Conservation (phyloP, 2,113 vertebrate genomes). For the Coturnix japonica region DNA sequence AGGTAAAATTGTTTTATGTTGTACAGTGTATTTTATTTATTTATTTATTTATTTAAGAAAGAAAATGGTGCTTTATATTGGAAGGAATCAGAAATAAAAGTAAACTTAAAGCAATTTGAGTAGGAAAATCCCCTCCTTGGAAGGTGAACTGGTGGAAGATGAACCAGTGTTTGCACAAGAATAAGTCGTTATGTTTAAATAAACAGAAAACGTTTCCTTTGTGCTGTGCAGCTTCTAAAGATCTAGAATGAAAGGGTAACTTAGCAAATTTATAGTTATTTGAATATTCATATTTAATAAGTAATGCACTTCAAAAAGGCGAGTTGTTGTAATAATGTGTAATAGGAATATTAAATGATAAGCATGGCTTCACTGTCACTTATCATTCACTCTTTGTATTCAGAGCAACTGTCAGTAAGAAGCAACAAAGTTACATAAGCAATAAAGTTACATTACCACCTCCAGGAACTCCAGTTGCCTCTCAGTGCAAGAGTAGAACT, state of each 20-base stretch:
- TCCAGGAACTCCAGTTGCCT: background rate
- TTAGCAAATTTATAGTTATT: background rate
- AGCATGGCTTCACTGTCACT: background rate
- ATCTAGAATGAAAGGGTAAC: background rate
- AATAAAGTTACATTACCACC: background rate
- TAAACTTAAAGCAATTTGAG: background rate
- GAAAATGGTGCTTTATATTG: background rate
- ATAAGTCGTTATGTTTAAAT: background rate
- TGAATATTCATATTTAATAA: constrained; percentile 19
- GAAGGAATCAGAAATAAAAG: background rate
- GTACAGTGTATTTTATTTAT: background rate
- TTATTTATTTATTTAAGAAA: background rate
- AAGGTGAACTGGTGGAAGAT: background rate
- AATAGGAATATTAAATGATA: background rate
- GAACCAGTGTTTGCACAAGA: background rate
- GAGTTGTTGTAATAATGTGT: background rate
- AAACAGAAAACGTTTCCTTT: background rate
- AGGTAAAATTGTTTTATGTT: background rate
- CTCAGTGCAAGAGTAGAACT: background rate
- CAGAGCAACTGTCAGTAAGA: background rate
- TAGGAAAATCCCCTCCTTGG: background rate
- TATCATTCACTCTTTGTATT: background rate
- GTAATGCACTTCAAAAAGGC: background rate
- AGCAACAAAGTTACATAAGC: background rate
- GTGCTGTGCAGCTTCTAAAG: background rate